Base-by-base conservation (phyloP, 2,888 invertebrate species). In the Xylophagus ater region DNA sequence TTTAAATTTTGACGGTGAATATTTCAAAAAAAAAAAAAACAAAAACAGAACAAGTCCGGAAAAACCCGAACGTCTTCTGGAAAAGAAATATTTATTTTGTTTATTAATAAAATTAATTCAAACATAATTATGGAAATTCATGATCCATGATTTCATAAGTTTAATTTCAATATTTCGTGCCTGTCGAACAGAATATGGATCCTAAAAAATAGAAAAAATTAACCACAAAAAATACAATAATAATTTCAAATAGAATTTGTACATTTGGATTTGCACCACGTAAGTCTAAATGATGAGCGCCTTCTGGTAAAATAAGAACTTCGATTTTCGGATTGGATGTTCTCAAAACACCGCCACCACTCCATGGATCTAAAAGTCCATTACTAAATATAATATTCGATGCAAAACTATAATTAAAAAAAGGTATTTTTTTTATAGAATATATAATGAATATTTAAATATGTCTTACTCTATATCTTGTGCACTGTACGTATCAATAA, bases 281-380 rank as follows among this genome's bases (percentile, higher is more conserved):
- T 46, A 90, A 69, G 62, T 90, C 90, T 38, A 88, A 67, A 58
- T 90, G 90, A 65, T 90, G 90, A 1, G 90, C 89, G 0, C 79
- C 81, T 58, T 86, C 81, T 0, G 84, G 76, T 46, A 90, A 80
- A 20, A 86, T 66, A 12, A 90, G 69, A 0, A 85, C 74, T 12
- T 72, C 59, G 2, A 86, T 70, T 0, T 75, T 68, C 4, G 70
- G 66, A 41, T 81, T 82, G 14, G 81, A 60, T 44, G 77, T 77
- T 52, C 70, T 70, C 20, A 86, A 58, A 30, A 89, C 78, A 14
- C 90, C 89, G 55, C 88, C 88, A 45, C 81, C 78, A 38, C 81
- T 78, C 89, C 89, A 90, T 1, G 89, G 89, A 63, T 90, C 90
- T 47, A 86, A 55, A 2, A 87, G 64, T 0, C 90, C 90, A 58